phyloP scores from a whole-genome alignment of 2,113 vertebrate species.

The Chlorodrepanis virens region DNA sequence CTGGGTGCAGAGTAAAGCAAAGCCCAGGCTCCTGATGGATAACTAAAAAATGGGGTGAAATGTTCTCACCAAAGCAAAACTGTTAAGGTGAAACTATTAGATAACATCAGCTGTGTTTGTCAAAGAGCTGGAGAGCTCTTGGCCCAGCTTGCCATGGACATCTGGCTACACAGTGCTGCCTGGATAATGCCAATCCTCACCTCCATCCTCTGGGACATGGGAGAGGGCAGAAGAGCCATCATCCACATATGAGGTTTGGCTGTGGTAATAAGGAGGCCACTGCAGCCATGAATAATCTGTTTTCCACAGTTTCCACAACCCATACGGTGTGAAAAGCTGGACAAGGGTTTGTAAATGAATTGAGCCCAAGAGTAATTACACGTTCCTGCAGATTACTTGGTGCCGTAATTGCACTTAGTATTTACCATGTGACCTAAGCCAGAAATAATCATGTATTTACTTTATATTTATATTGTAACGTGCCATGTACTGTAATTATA shows the following conservation, averaged over 20 bases:
- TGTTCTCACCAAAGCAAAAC: neutral
- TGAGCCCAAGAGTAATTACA: conserved; percentile 71
- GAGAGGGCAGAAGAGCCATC: neutral
- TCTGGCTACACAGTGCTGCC: neutral
- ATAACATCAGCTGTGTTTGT: neutral
- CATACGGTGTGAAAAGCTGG: conserved; percentile 53
- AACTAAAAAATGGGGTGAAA: neutral
- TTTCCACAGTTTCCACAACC: conserved; percentile 27
- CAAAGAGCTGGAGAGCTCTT: neutral
- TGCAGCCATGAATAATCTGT: conserved; percentile 26
- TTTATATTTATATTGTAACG: conserved; percentile 72
- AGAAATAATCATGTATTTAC: conserved; percentile 74
- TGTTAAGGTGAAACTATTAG: neutral
- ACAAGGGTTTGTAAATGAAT: conserved; percentile 67
- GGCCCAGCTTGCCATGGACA: neutral
- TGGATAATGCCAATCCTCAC: neutral
- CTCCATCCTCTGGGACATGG: neutral
- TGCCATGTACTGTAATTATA: conserved; percentile 73
- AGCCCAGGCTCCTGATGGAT: rapidly evolving
- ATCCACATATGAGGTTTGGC: neutral
- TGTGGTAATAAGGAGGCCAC: neutral
- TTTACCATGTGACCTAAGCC: conserved; percentile 70
- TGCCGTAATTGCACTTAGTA: conserved; percentile 64
- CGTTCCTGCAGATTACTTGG: conserved; percentile 64
- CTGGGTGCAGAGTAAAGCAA: neutral